These are phyloP conservation scores for Phrynosoma blainvillii DNA, from an alignment of 2,113 vertebrate genomes.

Conservation along the genomic window DNA sequence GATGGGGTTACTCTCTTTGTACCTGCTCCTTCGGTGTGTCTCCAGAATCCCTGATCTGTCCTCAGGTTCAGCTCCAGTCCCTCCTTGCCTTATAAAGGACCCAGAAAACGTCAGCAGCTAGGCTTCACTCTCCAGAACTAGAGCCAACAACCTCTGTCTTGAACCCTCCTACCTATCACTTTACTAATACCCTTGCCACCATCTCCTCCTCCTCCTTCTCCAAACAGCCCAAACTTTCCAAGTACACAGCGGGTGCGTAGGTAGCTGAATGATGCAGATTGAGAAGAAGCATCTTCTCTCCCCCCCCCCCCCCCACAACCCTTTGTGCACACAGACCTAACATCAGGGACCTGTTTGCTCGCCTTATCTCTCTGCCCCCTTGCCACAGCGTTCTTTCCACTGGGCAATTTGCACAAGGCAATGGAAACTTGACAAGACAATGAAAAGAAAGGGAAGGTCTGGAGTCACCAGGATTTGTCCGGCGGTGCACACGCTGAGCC, in stretches of 20 bases:
- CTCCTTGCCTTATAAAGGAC: conserved; percentile 27
- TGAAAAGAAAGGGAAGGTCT: background rate
- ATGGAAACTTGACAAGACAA: background rate
- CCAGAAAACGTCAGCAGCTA: background rate
- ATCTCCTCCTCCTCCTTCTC: background rate
- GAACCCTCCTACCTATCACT: conserved; percentile 1
- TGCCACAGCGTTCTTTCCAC: conserved; percentile 9
- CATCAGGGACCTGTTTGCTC: conserved; percentile 25
- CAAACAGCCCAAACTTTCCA: conserved; percentile 39
- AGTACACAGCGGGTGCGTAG: background rate
- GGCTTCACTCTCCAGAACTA: background rate
- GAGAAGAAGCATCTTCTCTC: conserved; percentile 10
- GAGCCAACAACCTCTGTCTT: conserved; percentile 11
- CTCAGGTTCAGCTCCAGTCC: background rate
- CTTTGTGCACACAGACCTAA: background rate
- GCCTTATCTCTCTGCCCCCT: conserved; percentile 18
- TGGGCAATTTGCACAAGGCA: conserved; percentile 2
- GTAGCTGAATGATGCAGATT: background rate
- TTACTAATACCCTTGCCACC: background rate
- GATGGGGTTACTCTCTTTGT: background rate
- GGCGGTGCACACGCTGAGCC: background rate
- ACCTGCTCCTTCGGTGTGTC: conserved; percentile 2
- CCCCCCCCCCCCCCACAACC: background rate
- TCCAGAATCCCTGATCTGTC: background rate
- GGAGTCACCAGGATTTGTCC: background rate